phyloP scores from a whole-genome alignment of 2,888 invertebrate species.

The Aleiodes testaceus region DNA sequence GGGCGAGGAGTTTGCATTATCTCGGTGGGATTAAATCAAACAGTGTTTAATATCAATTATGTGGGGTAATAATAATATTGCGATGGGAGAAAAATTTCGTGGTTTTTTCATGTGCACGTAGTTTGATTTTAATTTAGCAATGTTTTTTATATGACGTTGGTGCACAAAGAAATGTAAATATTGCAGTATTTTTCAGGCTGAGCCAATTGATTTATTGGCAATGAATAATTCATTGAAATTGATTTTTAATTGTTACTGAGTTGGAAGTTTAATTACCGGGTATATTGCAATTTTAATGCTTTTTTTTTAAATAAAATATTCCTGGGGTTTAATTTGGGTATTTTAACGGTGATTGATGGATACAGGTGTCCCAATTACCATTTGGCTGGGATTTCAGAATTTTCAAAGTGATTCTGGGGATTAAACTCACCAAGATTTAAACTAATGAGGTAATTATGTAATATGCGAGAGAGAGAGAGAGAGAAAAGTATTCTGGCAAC shows the following conservation, averaged over 20 bases:
- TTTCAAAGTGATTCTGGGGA: slow-evolving; percentile 14
- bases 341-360: slow-evolving; percentile 18
- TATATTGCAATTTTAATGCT: not conserved
- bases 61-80: not conserved
- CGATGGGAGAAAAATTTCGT: not conserved
- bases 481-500: slow-evolving; percentile 13
- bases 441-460: slow-evolving; percentile 59
- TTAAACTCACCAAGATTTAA: slow-evolving; percentile 48
- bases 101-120: no score
- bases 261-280: no score
- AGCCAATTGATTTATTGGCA: no score
- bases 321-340: not conserved
- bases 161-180: no score
- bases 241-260: no score
- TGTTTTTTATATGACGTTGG: no score
- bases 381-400: slow-evolving; percentile 20
- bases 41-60: slow-evolving; percentile 33
- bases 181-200: no score
- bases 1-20: not conserved
- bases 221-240: no score
- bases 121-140: no score
- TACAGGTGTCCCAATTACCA: slow-evolving; percentile 14
- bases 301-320: not conserved
- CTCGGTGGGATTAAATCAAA: slow-evolving; percentile 30
- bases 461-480: slow-evolving; percentile 47